Conservation (phyloP, 2,888 invertebrate species). For the Xanthorhoe designata region DNA sequence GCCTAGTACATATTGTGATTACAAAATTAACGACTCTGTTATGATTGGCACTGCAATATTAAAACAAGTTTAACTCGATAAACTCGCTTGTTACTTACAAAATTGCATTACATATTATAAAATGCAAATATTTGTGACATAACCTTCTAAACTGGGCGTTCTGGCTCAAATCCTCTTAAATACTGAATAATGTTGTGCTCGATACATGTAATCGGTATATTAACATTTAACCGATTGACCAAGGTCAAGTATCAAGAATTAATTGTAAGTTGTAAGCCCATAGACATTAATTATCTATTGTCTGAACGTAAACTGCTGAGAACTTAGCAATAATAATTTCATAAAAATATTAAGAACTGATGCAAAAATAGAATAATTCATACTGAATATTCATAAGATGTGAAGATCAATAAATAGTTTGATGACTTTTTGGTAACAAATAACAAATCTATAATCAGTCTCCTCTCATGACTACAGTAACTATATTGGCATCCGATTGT, state of each 20-base stretch:
- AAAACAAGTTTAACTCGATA: conserved; percentile 12
- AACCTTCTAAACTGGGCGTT: conserved; percentile 38
- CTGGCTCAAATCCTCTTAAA: conserved; percentile 32
- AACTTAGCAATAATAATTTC: conserved; percentile 5
- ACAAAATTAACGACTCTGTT: not conserved
- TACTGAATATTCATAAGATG: not conserved
- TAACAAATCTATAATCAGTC: too few species aligned
- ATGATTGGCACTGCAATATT: not conserved
- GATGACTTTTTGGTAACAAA: too few species aligned
- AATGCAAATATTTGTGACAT: conserved; percentile 25
- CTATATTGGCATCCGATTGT: too few species aligned
- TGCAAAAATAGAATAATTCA: not conserved
- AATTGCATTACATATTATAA: conserved; percentile 29
- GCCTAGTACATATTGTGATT: not conserved
- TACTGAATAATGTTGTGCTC: conserved; percentile 43
- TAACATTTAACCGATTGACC: conserved; percentile 61
- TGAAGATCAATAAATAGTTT: too few species aligned
- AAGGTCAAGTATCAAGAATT: conserved; percentile 61
- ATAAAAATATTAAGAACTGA: conserved; percentile 11
- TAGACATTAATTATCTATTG: conserved; percentile 33
- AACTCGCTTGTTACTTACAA: conserved; percentile 28
- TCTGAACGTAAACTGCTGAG: conserved; percentile 21
- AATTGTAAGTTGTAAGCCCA: conserved; percentile 44
- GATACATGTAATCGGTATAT: conserved; percentile 53
- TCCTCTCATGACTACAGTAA: too few species aligned